phyloP scores from a whole-genome alignment of 2,888 invertebrate species.

The Lepidonotus clava region DNA sequence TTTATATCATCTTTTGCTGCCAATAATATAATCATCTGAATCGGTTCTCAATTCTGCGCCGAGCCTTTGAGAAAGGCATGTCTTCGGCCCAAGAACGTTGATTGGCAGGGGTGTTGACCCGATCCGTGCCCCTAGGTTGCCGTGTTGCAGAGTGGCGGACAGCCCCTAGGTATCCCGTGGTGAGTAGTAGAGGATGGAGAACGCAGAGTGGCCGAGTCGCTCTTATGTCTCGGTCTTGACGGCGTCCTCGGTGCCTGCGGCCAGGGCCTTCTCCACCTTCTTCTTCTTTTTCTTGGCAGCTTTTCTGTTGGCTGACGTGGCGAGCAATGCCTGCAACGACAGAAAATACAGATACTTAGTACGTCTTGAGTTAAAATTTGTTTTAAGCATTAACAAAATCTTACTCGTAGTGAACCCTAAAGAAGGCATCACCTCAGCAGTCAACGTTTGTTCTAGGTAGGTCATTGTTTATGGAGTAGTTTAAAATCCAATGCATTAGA shows the following conservation, averaged over 20 bases:
- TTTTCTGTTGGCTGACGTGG: conserved; percentile 87
- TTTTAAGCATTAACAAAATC: too few relatives aligned
- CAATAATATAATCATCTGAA: too few relatives aligned
- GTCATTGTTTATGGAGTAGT: too few relatives aligned
- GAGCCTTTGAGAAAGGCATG: background rate
- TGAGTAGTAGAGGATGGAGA: background rate
- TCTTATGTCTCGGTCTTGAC: conserved; percentile 18
- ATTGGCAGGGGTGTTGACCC: background rate
- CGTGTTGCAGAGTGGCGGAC: background rate
- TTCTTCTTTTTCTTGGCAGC: conserved; percentile 95
- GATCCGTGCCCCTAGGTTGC: background rate
- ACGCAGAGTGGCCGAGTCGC: background rate
- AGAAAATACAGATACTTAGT: too few relatives aligned
- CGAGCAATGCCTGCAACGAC: conserved; percentile 85
- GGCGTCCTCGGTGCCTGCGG: conserved; percentile 19
- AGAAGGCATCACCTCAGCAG: too few relatives aligned
- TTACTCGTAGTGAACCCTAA: too few relatives aligned
- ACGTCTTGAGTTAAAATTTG: too few relatives aligned
- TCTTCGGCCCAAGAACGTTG: background rate
- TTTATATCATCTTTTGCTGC: background rate
- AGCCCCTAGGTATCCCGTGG: background rate
- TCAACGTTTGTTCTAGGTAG: too few relatives aligned
- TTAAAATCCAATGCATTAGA: too few relatives aligned
- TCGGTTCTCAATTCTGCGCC: background rate
- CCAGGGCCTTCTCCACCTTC: conserved; percentile 84